Base-by-base conservation (phyloP, 2,113 vertebrate species). In the Takifugu bimaculatus region DNA sequence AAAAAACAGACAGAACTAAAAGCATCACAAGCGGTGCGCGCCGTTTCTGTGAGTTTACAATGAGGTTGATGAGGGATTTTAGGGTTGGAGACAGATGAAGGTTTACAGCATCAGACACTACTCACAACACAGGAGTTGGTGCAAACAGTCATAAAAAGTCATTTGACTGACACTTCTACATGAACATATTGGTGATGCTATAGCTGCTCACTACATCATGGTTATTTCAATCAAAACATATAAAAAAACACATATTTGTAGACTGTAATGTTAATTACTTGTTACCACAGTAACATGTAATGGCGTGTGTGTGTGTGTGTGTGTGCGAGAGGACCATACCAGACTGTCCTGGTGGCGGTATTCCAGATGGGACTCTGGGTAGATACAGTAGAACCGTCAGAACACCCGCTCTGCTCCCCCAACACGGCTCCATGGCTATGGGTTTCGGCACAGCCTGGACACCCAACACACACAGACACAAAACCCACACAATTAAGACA, bases 291-390 rank as follows among this genome's bases (percentile, higher is more conserved):
- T 20, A 20, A 20, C 20, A 20, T 20, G 20, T 20, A 20, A 20
- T 20, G 20, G 20, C 55, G 58, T 62, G 44, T 45, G 2, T 45
- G 44, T 45, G 14, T n/a, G 45, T 48, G 45, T 48, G 29, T 72
- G 2, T 70, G 5, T 50, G n/a, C n/a, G 35, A 61, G 28, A 49
- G 53, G 44, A 13, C 65, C 68, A 0, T 85, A 90, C 85, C 86
- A 55, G 79, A 89, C 72, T 90, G 87, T 74, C 85, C 88, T 1
- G 87, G 87, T 32, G 82, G 86, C 32, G 84, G 82, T 14, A 70
- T 71, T 51, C 83, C 82, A 55, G 83, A 87, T 2, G 79, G 60
- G 66, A 82, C 62, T 80, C 81, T 77, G 64, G 87, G 87, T 44
- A 88, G 80, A 57, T 79, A 81, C 52, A 90, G 66, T 53, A 90